A percentile compares a stretch with the other conserved stretches of the same genome.
Evolutionary conservation across 2,888 invertebrate species (phyloP).

Genomic region (Chymomyza caudatula): DNA sequence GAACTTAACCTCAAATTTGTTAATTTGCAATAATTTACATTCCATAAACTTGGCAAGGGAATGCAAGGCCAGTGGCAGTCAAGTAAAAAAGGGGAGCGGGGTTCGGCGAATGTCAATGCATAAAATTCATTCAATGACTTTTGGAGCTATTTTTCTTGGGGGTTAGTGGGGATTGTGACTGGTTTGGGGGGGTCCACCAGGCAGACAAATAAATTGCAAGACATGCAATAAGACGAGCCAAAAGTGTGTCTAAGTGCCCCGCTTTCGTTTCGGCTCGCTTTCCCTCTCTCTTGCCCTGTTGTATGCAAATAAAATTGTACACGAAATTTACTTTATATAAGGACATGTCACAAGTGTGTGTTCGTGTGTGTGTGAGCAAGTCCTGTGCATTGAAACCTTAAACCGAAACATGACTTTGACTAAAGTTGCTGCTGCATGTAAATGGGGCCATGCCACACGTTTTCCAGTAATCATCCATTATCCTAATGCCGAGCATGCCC

Average conservation of each 20-base stretch:
- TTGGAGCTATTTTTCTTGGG: conserved; percentile 61
- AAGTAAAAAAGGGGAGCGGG: conserved; percentile 6
- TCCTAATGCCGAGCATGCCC: conserved; percentile 62
- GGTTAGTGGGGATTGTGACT: neutral
- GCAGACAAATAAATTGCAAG: conserved; percentile 71
- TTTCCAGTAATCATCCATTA: conserved; percentile 72
- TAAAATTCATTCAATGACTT: conserved; percentile 63
- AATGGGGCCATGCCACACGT: conserved; percentile 69
- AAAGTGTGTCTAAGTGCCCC: conserved; percentile 52
- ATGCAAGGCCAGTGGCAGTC: neutral
- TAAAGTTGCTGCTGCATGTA: conserved; percentile 68
- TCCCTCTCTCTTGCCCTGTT: conserved; percentile 16
- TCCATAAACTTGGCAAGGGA: neutral
- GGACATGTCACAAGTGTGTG: conserved; percentile 6
- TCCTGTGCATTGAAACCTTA: conserved; percentile 29
- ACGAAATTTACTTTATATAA: conserved; percentile 63
- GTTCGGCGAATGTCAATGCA: conserved; percentile 61
- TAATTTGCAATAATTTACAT: neutral
- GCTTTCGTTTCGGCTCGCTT: neutral
- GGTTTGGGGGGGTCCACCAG: conserved; percentile 7
- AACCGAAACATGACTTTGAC: conserved; percentile 66
- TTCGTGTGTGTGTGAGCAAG: conserved; percentile 15
- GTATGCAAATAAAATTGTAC: conserved; percentile 71
- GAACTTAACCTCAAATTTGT: neutral
- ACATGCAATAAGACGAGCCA: conserved; percentile 66